A percentile compares a stretch with the other conserved stretches of the same genome.
These are phyloP conservation scores for Paracanthobrama guichenoti DNA, from an alignment of 2,113 vertebrate genomes.

Conservation along the genomic window DNA sequence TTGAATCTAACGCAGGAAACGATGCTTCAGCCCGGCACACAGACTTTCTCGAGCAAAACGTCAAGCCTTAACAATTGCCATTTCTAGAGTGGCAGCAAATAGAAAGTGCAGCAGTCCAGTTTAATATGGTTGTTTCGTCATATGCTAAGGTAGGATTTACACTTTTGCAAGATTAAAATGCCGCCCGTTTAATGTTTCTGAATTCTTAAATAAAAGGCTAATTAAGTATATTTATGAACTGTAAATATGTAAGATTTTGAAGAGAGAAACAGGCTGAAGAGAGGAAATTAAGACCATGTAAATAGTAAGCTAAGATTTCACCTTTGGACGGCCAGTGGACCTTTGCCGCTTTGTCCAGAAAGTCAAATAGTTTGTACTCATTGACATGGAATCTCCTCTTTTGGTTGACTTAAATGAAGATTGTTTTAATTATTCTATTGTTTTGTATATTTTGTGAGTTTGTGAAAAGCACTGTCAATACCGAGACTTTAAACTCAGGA, in stretches of 20 bases:
- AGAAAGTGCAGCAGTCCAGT: constrained; percentile 54
- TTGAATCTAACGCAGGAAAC: constrained; percentile 85
- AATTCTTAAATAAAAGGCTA: constrained; percentile 56
- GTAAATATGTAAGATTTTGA: constrained; percentile 77
- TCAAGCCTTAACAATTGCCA: constrained; percentile 88
- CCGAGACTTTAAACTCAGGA: constrained; percentile 82
- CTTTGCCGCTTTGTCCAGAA: constrained; percentile 65
- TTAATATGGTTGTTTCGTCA: constrained; percentile 69
- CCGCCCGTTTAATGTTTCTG: constrained; percentile 49
- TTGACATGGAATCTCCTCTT: constrained; percentile 53
- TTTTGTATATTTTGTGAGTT: constrained; percentile 66
- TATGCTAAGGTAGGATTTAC: constrained; percentile 82
- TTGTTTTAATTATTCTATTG: constrained; percentile 69
- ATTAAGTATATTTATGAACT: constrained; percentile 80
- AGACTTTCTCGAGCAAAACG: constrained; percentile 86
- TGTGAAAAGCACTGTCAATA: constrained; percentile 74
- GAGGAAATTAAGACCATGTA: constrained; percentile 39
- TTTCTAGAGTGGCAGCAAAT: constrained; percentile 74
- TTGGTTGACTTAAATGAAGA: constrained; percentile 65
- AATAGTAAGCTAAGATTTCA: constrained; percentile 44
- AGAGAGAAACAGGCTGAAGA: constrained; percentile 48
- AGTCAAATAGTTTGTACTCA: constrained; percentile 62
- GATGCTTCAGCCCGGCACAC: constrained; percentile 76
- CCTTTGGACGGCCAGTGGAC: constrained; percentile 45
- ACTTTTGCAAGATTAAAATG: constrained; percentile 66